Conservation (phyloP, 2,113 vertebrate species). For the Helogale parvula region DNA sequence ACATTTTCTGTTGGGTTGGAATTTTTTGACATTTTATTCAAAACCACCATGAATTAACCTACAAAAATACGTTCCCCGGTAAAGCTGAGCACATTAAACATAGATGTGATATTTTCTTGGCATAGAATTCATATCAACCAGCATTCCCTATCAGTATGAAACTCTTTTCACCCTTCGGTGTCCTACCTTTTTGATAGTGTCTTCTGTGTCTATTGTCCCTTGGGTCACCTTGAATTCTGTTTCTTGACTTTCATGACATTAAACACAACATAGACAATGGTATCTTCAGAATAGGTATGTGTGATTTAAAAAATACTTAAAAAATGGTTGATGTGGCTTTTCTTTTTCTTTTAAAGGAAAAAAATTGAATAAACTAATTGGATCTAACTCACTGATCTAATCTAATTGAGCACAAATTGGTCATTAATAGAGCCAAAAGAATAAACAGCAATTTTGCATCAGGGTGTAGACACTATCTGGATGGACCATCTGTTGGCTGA, state of each 20-base stretch:
- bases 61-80: background rate
- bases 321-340: background rate
- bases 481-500: constrained; percentile 37
- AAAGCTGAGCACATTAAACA: background rate
- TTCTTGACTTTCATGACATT: constrained; percentile 2
- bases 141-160: background rate
- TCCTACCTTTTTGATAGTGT: background rate
- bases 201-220: background rate
- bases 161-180: background rate
- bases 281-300: background rate
- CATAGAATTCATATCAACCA: background rate
- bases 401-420: constrained; percentile 50
- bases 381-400: constrained; percentile 59
- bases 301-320: background rate
- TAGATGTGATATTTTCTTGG: constrained; percentile 29
- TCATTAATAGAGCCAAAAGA: constrained; percentile 61
- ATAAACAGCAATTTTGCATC: constrained; percentile 54
- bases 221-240: constrained; percentile 44
- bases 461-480: constrained; percentile 41
- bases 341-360: constrained; percentile 6
- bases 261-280: background rate
- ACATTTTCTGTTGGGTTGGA: constrained; percentile 34
- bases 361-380: constrained; percentile 41
- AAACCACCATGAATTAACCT: constrained; percentile 39
- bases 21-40: constrained; percentile 60